Conservation (phyloP, 1,140 invertebrate species). For the Antheraea mylitta region DNA sequence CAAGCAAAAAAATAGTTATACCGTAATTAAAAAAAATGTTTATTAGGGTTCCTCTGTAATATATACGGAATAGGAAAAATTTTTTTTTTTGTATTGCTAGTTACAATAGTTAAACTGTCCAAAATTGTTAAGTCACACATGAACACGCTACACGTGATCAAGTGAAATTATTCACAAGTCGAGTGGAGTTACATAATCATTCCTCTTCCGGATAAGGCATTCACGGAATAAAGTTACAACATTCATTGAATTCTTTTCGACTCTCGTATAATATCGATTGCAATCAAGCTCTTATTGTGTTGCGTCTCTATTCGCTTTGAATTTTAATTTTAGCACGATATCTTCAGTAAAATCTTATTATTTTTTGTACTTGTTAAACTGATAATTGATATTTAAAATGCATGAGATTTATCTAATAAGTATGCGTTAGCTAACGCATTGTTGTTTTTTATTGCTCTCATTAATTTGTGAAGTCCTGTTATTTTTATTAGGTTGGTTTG, state of each 20-base stretch:
- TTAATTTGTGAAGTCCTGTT: too few species aligned
- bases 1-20: too few species aligned
- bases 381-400: neutral
- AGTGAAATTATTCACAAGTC: constrained; percentile 15
- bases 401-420: neutral
- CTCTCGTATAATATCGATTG: neutral
- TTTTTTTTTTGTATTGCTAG: too few species aligned
- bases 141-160: constrained; percentile 10
- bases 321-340: neutral
- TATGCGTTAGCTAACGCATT: too few species aligned
- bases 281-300: neutral
- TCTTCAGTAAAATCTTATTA: neutral
- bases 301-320: neutral
- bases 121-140: neutral
- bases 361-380: neutral
- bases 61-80: neutral
- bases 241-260: neutral
- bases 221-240: constrained; percentile 2
- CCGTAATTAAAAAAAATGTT: too few species aligned
- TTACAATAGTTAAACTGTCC: too few species aligned
- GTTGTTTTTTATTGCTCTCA: too few species aligned
- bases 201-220: constrained; percentile 7
- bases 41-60: too few species aligned
- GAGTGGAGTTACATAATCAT: constrained; percentile 8
- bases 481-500: too few species aligned